Percentiles rank a stretch among this genome's conserved stretches.
Conservation (phyloP, 2,888 invertebrate genomes). For the Ectropis crepuscularia region DNA sequence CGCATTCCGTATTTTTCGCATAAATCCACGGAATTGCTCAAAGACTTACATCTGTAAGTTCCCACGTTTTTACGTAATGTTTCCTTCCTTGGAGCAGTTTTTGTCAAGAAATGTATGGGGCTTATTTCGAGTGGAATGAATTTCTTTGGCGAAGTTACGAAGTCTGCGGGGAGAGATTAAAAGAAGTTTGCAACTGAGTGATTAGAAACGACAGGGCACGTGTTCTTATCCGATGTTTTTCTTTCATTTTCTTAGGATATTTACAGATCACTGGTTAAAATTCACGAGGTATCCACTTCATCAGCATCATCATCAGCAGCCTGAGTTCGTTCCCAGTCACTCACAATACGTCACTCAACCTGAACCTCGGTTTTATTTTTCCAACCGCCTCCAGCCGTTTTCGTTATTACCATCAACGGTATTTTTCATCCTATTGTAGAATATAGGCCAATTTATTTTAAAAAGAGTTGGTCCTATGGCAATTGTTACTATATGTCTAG, state of each 20-base stretch:
- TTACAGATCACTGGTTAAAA: too few species aligned
- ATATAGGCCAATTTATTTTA: too few species aligned
- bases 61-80: constrained; percentile 32
- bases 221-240: constrained; percentile 6
- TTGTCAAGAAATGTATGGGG: constrained; percentile 24
- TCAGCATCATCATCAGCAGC: too few species aligned
- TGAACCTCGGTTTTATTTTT: too few species aligned
- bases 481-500: too few species aligned
- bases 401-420: too few species aligned
- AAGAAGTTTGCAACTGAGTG: constrained; percentile 31
- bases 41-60: constrained; percentile 31
- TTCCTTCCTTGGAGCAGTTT: constrained; percentile 21
- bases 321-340: too few species aligned
- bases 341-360: too few species aligned
- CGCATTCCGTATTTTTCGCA: constrained; percentile 15
- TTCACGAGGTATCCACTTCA: too few species aligned
- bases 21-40: constrained; percentile 28
- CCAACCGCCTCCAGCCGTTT: too few species aligned
- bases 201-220: constrained; percentile 13
- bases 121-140: constrained; percentile 37
- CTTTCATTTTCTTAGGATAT: not conserved
- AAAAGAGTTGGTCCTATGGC: too few species aligned
- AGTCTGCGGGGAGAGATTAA: constrained; percentile 31
- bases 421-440: too few species aligned
- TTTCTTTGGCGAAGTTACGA: constrained; percentile 35